Evolutionary conservation across 2,113 vertebrate species (phyloP).

Genomic region (Enhydra lutris): DNA sequence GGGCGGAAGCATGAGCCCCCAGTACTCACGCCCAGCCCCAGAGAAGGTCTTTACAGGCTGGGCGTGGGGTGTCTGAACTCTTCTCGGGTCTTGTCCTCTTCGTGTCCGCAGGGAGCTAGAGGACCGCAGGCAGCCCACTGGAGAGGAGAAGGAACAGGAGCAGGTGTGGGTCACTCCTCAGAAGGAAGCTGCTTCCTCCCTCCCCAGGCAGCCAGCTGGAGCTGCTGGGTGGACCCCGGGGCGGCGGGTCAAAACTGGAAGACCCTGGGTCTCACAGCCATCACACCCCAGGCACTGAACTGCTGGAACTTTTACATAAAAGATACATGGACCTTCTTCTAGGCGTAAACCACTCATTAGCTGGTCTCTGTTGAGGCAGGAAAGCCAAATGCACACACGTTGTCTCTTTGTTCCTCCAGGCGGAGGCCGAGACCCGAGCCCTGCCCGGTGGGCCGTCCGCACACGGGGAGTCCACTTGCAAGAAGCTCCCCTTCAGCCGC

Average conservation of each 20-base stretch:
- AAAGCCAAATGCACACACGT: fast-evolving
- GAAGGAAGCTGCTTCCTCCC: not conserved
- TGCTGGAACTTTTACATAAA: not conserved
- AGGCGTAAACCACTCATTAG: fast-evolving
- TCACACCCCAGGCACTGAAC: too few species aligned
- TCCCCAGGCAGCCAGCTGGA: fast-evolving
- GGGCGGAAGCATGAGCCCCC: fast-evolving
- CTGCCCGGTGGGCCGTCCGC: fast-evolving
- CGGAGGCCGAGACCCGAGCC: not conserved
- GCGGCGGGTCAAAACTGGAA: not conserved
- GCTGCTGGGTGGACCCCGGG: not conserved
- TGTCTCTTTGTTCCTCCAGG: not conserved
- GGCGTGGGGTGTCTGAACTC: fast-evolving
- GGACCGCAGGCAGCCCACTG: fast-evolving
- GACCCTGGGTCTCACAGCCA: not conserved
- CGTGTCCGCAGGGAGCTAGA: fast-evolving
- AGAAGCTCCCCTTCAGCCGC: not conserved
- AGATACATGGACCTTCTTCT: not conserved
- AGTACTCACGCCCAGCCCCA: fast-evolving
- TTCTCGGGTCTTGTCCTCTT: too few species aligned
- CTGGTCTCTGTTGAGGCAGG: not conserved
- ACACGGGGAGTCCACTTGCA: fast-evolving
- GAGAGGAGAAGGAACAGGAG: not conserved
- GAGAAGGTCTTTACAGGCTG: fast-evolving
- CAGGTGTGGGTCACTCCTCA: not conserved